phyloP scores from a whole-genome alignment of 30 jellyfish, hydroid and myxozoan genomes.

The Pseudorhiza aurosa region DNA sequence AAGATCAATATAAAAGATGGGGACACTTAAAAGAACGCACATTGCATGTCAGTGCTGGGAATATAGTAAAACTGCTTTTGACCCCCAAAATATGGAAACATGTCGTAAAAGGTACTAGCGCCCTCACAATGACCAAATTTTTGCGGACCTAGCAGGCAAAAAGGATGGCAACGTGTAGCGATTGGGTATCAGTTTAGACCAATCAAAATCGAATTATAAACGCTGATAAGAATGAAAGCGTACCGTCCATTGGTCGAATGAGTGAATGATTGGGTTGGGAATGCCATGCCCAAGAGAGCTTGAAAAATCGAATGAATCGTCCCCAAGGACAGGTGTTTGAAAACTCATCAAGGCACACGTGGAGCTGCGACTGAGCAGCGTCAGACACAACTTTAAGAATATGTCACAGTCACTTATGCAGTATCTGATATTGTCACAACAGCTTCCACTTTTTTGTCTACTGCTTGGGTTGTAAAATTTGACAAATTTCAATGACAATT shows the following conservation, averaged over 20 bases:
- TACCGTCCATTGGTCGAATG: slow-evolving; percentile 46
- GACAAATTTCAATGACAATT: slow-evolving; percentile 21
- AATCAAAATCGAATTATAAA: no score
- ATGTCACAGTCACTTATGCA: slow-evolving; percentile 36
- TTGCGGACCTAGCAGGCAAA: no score
- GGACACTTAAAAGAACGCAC: no score
- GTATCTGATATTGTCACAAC: slow-evolving; percentile 22
- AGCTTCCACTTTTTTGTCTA: slow-evolving; percentile 7
- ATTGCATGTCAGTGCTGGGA: no score
- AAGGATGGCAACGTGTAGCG: no score
- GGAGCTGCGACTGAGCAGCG: slow-evolving; percentile 18
- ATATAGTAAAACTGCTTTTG: no score
- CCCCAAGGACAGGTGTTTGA: slow-evolving; percentile 49
- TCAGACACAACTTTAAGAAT: slow-evolving; percentile 23
- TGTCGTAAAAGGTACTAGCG: no score
- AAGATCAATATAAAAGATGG: no score
- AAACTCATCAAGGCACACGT: slow-evolving; percentile 24
- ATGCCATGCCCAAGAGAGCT: slow-evolving; percentile 49
- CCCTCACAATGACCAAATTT: no score
- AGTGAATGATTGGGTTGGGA: slow-evolving; percentile 26
- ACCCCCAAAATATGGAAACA: no score
- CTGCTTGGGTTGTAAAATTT: slow-evolving; percentile 39
- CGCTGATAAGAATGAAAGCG: no score
- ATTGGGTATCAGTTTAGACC: no score
- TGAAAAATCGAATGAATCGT: slow-evolving; percentile 17